phyloP scores from a whole-genome alignment of 1,140 invertebrate genomes.

The Homarus americanus region DNA sequence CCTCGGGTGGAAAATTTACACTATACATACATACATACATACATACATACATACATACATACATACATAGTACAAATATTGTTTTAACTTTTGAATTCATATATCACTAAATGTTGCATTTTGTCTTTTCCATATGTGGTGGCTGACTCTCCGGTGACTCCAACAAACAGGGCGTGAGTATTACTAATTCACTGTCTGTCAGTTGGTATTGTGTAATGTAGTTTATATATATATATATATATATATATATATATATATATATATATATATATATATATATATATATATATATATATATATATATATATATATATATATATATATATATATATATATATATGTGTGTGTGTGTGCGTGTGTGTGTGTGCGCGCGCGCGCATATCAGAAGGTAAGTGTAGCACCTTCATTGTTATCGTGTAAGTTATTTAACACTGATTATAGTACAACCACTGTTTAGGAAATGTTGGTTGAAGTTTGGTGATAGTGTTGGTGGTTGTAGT shows the following conservation, averaged over 20 bases:
- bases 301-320: slow-evolving; percentile 24
- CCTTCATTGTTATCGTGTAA: too few relatives aligned
- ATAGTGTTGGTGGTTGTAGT: too few relatives aligned
- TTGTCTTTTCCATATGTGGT: not conserved
- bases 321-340: not conserved
- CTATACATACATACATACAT: slow-evolving; percentile 24
- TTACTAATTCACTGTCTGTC: not conserved
- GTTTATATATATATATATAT: slow-evolving; percentile 23
- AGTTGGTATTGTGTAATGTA: not conserved
- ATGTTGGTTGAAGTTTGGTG: too few relatives aligned
- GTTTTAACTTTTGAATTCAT: not conserved
- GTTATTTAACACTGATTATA: too few relatives aligned
- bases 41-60: slow-evolving; percentile 40
- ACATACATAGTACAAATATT: slow-evolving; percentile 30
- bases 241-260: slow-evolving; percentile 42
- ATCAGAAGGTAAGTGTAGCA: too few relatives aligned
- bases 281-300: slow-evolving; percentile 33
- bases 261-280: slow-evolving; percentile 45
- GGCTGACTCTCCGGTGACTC: not conserved
- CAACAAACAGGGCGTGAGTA: slow-evolving; percentile 51
- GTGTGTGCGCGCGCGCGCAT: not conserved
- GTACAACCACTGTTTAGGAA: too few relatives aligned
- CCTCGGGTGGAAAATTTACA: not conserved
- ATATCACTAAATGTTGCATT: slow-evolving; percentile 3
- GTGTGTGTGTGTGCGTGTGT: slow-evolving; percentile 33